Conservation (phyloP, 2,888 invertebrate genomes). For the Lasioglossum oenotherae region DNA sequence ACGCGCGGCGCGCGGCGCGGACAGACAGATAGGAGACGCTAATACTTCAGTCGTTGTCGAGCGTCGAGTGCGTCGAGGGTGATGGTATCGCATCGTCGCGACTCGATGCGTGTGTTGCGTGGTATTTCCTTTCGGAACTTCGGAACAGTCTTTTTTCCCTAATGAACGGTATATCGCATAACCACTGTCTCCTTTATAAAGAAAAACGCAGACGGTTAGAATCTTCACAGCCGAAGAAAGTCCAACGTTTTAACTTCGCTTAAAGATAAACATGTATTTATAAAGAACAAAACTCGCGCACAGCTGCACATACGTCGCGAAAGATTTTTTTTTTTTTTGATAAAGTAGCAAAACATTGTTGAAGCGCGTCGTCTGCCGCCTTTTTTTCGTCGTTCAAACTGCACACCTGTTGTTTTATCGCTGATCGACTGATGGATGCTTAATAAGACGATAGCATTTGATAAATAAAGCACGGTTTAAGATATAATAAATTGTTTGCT, state of each 20-base stretch:
- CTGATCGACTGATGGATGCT: neutral
- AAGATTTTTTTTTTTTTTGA: neutral
- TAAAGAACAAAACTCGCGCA: neutral
- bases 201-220: neutral
- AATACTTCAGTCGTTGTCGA: conserved; percentile 10
- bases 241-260: neutral
- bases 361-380: neutral
- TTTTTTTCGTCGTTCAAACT: neutral
- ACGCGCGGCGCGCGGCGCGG: neutral
- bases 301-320: neutral
- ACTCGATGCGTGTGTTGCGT: neutral
- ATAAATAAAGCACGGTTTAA: conserved; percentile 27
- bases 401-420: conserved; percentile 46
- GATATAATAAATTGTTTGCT: neutral
- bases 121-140: neutral
- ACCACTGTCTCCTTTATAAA: neutral
- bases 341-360: conserved; percentile 10
- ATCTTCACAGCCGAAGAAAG: neutral
- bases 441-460: conserved; percentile 29
- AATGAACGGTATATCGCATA: neutral
- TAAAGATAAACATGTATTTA: conserved; percentile 2
- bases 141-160: neutral
- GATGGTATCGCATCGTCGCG: conserved; percentile 10
- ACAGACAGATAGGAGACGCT: neutral
- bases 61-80: neutral